phyloP scores from a whole-genome alignment of 1,140 invertebrate species.

The Dreissena rostriformis region DNA sequence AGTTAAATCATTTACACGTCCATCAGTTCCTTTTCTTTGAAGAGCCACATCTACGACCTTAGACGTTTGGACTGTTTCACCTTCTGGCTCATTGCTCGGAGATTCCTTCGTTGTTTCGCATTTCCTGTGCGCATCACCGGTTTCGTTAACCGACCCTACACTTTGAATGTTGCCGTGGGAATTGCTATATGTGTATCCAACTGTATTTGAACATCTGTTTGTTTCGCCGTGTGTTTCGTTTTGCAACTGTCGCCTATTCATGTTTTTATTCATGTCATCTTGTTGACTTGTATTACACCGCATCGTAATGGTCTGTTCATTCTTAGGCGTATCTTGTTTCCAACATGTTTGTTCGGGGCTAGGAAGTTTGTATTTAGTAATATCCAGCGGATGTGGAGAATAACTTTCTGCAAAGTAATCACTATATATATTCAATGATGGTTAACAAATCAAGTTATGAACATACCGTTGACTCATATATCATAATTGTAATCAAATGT shows the following conservation, averaged over 20 bases:
- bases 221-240: background rate
- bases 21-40: background rate
- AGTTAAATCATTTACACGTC: background rate
- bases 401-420: background rate
- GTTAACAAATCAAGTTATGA: background rate
- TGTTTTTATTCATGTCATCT: background rate
- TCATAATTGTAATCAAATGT: background rate
- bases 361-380: conserved; percentile 32
- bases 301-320: background rate
- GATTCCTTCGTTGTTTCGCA: background rate
- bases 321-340: background rate
- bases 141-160: background rate
- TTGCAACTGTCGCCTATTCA: background rate
- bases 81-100: background rate
- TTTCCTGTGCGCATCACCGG: background rate
- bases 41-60: background rate
- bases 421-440: background rate
- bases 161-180: background rate
- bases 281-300: background rate
- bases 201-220: background rate
- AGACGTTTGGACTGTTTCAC: background rate
- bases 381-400: background rate
- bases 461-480: background rate
- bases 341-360: background rate
- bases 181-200: background rate